Evolutionary conservation across 2,888 invertebrate species (phyloP), one percentile per base, ranked within the genome.

Genomic region (Dusona sp.): DNA sequence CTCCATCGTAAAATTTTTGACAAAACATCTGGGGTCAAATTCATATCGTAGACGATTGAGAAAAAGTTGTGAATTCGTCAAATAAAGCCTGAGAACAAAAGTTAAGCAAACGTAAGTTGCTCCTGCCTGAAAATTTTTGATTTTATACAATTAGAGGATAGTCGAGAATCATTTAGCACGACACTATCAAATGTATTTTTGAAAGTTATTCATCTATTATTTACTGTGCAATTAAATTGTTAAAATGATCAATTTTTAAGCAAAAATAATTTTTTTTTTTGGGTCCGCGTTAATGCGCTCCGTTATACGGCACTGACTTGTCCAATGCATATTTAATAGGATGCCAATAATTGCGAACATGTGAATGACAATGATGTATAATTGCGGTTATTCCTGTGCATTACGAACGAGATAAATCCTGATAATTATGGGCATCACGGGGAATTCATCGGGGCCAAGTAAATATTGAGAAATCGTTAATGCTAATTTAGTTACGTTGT

Each of bases 361-460:
- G 67, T 38, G 73, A 74, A 73, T 36, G 42, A 73, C 54, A 25
- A 57, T 67, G 45, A 64, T 61, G 48, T 51, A 51, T 79, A 79
- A 77, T 85, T 78, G 67, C 83, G 70, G 33, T 79, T 70, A 77
- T 79, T 82, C 22, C 73, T 75, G 57, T 29, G 38, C 33, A 33
- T 65, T 38, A 38, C 36, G 65, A 82, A 68, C 42, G 67, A 81
- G 65, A 42, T 42, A 33, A 67, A 67, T 67, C 8, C 33, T 57
- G 67, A 57, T 54, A 22, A 68, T 54, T n/a, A 57, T 45, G 75
- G 68, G 16, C 19, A 42, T n/a, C 67, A 54, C n/a, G 67, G 0
- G 51, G 19, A 13, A 11, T 51, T 54, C 36, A 82, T 67, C 75
- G 36, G 67, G n/a, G 75, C 67, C 54, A 54, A 74, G 68, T 67